These are phyloP conservation scores for Prostheceraeus crozeri DNA, from an alignment of 2,888 invertebrate species.

Conservation along the genomic window DNA sequence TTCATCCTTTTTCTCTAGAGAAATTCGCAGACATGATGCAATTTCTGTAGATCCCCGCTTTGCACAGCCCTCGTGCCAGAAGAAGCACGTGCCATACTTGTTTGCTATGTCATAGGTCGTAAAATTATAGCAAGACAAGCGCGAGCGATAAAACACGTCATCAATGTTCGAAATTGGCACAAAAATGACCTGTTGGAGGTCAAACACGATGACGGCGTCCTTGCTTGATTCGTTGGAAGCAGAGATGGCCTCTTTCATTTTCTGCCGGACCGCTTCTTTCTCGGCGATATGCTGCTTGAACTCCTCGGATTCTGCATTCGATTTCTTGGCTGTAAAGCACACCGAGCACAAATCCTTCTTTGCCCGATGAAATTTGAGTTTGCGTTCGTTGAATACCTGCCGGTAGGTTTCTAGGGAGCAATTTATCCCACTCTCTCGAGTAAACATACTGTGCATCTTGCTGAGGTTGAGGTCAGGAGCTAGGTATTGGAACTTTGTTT, in stretches of 20 bases:
- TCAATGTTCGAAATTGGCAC: conserved; percentile 20
- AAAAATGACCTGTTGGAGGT: conserved; percentile 31
- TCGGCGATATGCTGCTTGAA: conserved; percentile 4
- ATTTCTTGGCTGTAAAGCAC: too few relatives aligned
- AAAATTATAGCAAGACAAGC: conserved; percentile 30
- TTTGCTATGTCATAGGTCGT: conserved; percentile 18
- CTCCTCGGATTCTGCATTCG: not conserved
- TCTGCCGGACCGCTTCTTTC: not conserved
- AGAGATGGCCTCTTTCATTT: conserved; percentile 12
- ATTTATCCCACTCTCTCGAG: conserved; percentile 1
- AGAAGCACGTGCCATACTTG: conserved; percentile 16
- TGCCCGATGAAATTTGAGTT: too few relatives aligned
- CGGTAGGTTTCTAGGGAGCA: too few relatives aligned
- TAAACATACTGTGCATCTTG: conserved; percentile 6
- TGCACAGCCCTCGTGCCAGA: conserved; percentile 26
- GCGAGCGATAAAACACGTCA: conserved; percentile 17
- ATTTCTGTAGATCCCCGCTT: conserved; percentile 30
- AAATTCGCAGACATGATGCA: not conserved
- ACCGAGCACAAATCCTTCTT: too few relatives aligned
- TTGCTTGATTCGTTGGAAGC: not conserved
- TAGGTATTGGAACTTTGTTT: too few relatives aligned
- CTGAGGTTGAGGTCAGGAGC: too few relatives aligned
- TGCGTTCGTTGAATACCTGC: too few relatives aligned
- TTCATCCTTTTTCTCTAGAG: not conserved
- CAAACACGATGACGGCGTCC: conserved; percentile 11